Conservation (phyloP, 2,888 invertebrate species). For the Cheilosia soror region DNA sequence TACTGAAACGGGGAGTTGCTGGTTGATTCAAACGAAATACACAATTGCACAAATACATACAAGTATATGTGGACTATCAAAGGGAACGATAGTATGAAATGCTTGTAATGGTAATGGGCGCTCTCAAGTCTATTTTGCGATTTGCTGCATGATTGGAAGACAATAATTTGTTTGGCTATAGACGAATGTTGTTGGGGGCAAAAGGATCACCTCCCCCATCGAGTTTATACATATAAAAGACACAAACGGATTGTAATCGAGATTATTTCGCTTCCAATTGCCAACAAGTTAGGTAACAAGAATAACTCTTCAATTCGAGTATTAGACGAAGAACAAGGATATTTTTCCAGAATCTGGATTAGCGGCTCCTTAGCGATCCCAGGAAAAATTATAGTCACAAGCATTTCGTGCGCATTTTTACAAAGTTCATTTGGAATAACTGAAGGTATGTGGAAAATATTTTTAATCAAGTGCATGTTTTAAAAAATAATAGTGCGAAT, state of each 20-base stretch:
- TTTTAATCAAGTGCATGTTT: background rate
- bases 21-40: conserved; percentile 27
- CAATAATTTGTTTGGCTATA: conserved; percentile 42
- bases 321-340: conserved; percentile 6
- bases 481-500: background rate
- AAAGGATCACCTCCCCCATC: background rate
- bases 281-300: conserved; percentile 48
- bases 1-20: conserved; percentile 6
- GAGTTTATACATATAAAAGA: conserved; percentile 50
- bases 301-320: background rate
- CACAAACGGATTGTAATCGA: background rate
- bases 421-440: background rate
- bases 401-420: conserved; percentile 10
- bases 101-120: conserved; percentile 31
- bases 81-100: conserved; percentile 16
- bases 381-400: too few species aligned
- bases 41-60: conserved; percentile 13
- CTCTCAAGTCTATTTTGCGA: conserved; percentile 61
- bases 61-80: conserved; percentile 24
- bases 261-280: conserved; percentile 41
- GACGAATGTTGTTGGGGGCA: conserved; percentile 13
- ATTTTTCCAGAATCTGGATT: background rate
- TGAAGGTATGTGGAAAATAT: conserved; percentile 13
- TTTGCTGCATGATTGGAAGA: conserved; percentile 67
- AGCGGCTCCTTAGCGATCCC: background rate